Base-by-base conservation (phyloP, 2,797 vertebrate species). In the Syncerus caffer region DNA sequence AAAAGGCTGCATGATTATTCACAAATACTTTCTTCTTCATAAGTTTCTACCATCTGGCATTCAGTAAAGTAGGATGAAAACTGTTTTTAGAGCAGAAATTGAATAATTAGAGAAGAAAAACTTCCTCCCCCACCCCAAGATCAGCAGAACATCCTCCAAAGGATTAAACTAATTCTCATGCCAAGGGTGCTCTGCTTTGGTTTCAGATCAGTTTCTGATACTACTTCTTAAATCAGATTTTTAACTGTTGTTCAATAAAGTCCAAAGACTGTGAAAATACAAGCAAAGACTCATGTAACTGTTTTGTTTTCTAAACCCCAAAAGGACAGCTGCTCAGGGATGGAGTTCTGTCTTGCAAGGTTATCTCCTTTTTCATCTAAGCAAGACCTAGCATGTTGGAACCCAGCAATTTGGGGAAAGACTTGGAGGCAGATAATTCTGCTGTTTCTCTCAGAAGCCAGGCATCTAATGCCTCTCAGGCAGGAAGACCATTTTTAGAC, bases 41-140 rank as follows among this genome's bases (percentile, higher is more conserved):
- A 92, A 96, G 92, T 93, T 96, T 90, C 92, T 93, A 89, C 93
- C 90, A 98, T 97, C 92, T 97, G 97, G 85, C 74, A 85, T 89
- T 85, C 71, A 42, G 89, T 45, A 76, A 38, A 96, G 82, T 90
- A 97, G 53, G 88, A 96, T 50, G 42, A 92, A 97, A 97, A 87
- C 60, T 89, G 50, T 93, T 92, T 95, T 80, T 97, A 92, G 87
- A 96, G 58, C 74, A 95, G 85, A 96, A 76, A 89, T 15, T 87
- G 92, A 94, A 92, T 67, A 93, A 96, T 93, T 88, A 92, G 58
- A n/a, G 55, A 34, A 80, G 27, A 92, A 93, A 96, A 90, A 21
- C 25, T 85, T 17, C 58, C 17, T 91, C 64, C 29, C 4, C 29
- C 55, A 78, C 16, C 58, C 38, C 53, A 85, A 92, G 67, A 79